Base-by-base conservation (phyloP, 2,113 vertebrate species). In the Sinocyclocheilus maitianheensis region DNA sequence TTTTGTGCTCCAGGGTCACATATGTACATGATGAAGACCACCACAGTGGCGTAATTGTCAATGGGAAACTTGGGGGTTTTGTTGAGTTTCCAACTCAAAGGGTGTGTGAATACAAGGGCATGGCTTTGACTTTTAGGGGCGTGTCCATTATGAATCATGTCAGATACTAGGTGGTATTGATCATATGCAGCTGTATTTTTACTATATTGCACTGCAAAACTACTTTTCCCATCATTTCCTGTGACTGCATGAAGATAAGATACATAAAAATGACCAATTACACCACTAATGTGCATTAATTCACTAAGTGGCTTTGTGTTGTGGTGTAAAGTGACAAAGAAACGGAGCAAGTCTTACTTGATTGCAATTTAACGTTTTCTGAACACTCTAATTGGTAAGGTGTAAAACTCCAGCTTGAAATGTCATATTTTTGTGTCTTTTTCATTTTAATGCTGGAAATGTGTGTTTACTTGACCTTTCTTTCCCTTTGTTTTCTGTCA, bases 401-500 rank as follows among this genome's bases (percentile, higher is more conserved):
- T 46, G 46, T 11, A 46, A 46, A 46, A 46, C 10, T 46, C 46
- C 9, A 10, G 43, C 5, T 37, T 37, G 37, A 37, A 37, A 37
- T 37, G 37, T 37, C 37, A 37, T 37, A 0, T 5, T 37, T 30
- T 30, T 30, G 30, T 30, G 30, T 43, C 0, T 43, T 43, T 43
- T 8, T 8, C 9, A 43, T 43, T 43, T 43, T 43, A 43, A 43
- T 43, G 40, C 40, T 43, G 40, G 40, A 43, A 8, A 43, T 43
- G 40, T 43, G 7, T 8, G 30, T 30, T 30, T 30, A 3, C 10
- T 43, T 18, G 60, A 16, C 62, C 16, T 6, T 13, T 43, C 14
- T 6, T 13, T 43, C 37, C 75, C 4, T 30, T 3, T 58, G 10
- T 74, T 48, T 87, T 80, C 26, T 84, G 76, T 79, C 90, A 99